phyloP scores from a whole-genome alignment of 2,888 invertebrate species.

The Molorchus minor region DNA sequence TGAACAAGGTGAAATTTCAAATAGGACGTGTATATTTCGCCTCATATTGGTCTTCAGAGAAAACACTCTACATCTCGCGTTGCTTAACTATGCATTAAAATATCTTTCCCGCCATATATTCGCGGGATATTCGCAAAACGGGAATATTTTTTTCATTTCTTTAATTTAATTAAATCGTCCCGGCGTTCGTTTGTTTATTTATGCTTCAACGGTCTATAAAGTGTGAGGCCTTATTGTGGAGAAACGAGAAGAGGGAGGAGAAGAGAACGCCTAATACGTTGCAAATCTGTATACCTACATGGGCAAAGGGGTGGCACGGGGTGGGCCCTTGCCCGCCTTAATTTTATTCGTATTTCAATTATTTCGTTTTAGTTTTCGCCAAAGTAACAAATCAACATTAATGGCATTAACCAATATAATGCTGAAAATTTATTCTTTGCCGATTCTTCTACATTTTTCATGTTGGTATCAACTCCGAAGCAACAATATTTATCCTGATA shows the following conservation, averaged over 20 bases:
- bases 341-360: no score
- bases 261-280: neutral
- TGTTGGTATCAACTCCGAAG: no score
- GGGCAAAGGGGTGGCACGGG: no score
- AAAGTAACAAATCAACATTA: no score
- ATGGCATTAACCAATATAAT: no score
- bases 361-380: no score
- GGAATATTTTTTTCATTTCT: constrained; percentile 39
- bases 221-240: constrained; percentile 9
- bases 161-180: constrained; percentile 33
- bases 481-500: no score
- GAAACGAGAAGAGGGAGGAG: neutral
- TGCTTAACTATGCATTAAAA: constrained; percentile 59
- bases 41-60: constrained; percentile 54
- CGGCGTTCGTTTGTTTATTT: constrained; percentile 17
- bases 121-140: constrained; percentile 41
- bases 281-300: no score
- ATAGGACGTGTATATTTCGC: constrained; percentile 47
- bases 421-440: no score
- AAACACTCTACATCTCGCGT: constrained; percentile 48
- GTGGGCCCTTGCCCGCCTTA: no score
- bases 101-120: constrained; percentile 43
- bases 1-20: constrained; percentile 48
- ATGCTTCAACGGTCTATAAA: neutral
- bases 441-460: no score